Conservation (phyloP, 2,888 invertebrate genomes). For the Agrypnus murinus region DNA sequence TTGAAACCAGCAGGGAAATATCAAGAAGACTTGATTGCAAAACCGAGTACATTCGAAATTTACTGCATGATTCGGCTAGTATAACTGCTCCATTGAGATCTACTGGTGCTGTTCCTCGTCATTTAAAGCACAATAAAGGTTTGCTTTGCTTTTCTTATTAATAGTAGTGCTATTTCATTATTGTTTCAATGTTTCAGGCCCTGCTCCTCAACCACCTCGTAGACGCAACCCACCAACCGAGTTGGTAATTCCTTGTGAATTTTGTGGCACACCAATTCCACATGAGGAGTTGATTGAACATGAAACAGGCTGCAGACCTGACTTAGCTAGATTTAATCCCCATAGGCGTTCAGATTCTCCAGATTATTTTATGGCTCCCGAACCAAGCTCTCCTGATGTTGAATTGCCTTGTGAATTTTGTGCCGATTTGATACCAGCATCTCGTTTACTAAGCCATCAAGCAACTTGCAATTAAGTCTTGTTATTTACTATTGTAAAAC, state of each 20-base stretch:
- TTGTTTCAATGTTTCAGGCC: conserved; percentile 47
- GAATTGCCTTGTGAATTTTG: conserved; percentile 78
- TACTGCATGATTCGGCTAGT: conserved; percentile 69
- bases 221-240: conserved; percentile 73
- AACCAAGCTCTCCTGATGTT: conserved; percentile 66
- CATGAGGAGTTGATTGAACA: conserved; percentile 73
- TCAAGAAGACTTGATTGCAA: conserved; percentile 69
- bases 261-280: conserved; percentile 73
- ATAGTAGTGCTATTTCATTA: too few relatives aligned
- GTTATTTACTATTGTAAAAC: not conserved
- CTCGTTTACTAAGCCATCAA: conserved; percentile 75
- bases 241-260: conserved; percentile 74
- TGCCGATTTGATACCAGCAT: conserved; percentile 71
- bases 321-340: conserved; percentile 67
- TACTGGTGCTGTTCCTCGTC: conserved; percentile 66
- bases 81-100: conserved; percentile 68
- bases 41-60: conserved; percentile 70
- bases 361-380: conserved; percentile 60
- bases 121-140: conserved; percentile 69
- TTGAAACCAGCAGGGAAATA: conserved; percentile 68
- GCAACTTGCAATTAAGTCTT: conserved; percentile 67
- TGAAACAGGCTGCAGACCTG: conserved; percentile 71
- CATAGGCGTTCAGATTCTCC: conserved; percentile 59
- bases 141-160: too few relatives aligned
- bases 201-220: conserved; percentile 72